These are phyloP conservation scores for Myanophis thanlyinensis DNA, from an alignment of 2,113 vertebrate species.

Conservation along the genomic window DNA sequence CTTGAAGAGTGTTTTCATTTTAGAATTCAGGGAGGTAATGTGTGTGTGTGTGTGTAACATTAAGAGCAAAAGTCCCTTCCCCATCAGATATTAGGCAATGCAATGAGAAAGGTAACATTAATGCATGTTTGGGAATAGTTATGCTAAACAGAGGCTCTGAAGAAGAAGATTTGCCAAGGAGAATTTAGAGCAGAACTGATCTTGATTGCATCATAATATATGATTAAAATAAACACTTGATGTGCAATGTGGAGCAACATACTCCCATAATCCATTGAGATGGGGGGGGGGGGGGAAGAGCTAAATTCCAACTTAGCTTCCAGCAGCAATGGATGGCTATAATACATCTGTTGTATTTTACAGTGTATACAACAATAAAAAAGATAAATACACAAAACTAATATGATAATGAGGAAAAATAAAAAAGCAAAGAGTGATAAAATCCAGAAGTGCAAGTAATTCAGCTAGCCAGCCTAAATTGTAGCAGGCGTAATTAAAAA, in stretches of 20 bases:
- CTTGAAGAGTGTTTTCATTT: conserved; percentile 52
- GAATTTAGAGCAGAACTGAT: conserved; percentile 56
- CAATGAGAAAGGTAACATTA: conserved; percentile 66
- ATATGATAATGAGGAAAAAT: background rate
- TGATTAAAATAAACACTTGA: conserved; percentile 59
- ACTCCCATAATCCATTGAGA: conserved; percentile 54
- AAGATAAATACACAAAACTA: background rate
- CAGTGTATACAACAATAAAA: background rate
- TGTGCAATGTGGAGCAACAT: conserved; percentile 36
- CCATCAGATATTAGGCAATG: conserved; percentile 57
- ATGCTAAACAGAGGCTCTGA: conserved; percentile 59
- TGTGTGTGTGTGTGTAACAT: conserved; percentile 23
- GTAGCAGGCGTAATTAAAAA: background rate
- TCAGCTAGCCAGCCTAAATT: background rate
- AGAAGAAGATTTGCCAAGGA: conserved; percentile 62
- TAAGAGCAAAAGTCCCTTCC: conserved; percentile 47
- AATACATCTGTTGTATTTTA: background rate
- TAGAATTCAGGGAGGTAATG: conserved; percentile 53
- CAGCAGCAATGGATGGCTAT: background rate
- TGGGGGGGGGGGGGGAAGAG: conserved; percentile 28
- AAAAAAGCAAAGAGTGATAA: background rate
- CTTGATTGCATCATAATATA: conserved; percentile 64
- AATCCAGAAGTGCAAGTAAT: background rate
- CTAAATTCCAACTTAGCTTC: background rate
- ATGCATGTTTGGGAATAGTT: conserved; percentile 65